Evolutionary conservation across 1,140 invertebrate genomes (phyloP), one percentile per base, ranked within the genome.

Genomic region (Heterodera schachtii): DNA sequence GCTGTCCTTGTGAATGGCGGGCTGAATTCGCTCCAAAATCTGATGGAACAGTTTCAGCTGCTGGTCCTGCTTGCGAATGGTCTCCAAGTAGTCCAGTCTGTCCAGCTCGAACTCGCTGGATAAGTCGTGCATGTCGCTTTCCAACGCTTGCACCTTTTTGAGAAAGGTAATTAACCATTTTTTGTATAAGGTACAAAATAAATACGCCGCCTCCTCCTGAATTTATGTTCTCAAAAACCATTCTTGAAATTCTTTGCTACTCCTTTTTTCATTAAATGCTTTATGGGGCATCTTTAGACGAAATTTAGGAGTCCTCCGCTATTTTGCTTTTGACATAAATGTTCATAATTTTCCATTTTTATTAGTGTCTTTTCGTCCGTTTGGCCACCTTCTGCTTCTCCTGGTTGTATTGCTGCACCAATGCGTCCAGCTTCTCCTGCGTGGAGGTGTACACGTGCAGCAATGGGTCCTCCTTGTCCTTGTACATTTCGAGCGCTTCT

Each of bases 81-180:
- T 94, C 89, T 95, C 95, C 69, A 95, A 90, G 87, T 95, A 95
- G 88, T 95, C 94, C 3, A 94, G 93, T 13, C 94, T 90, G 87
- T 95, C 94, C 77, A 93, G 92, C 91, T 95, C 94, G 90, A 95
- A 95, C 91, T 95, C 94, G 66, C 93, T 92, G 84, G 95, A 94
- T 2, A 95, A 90, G 90, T 95, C 94, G 31, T 91, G 90, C 11
- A 95, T 93, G 90, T 95, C 94, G 82, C 93, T 91, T 87, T 94
- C 93, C 73, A 94, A 87, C 43, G 92, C 90, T 88, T 92, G 91
- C 19, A 93, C 90, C 92, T 93, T 75, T 31, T 31, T 31, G 31
- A 31, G 31, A 31, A 31, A 31, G 31, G 31, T 31, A 31, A 31
- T 31, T 31, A 31, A 31, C 31, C 31, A 31, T 31, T 31, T 31